These are phyloP conservation scores for Allochrocebus solatus DNA, from an alignment of 2,797 vertebrate species.

Conservation along the genomic window DNA sequence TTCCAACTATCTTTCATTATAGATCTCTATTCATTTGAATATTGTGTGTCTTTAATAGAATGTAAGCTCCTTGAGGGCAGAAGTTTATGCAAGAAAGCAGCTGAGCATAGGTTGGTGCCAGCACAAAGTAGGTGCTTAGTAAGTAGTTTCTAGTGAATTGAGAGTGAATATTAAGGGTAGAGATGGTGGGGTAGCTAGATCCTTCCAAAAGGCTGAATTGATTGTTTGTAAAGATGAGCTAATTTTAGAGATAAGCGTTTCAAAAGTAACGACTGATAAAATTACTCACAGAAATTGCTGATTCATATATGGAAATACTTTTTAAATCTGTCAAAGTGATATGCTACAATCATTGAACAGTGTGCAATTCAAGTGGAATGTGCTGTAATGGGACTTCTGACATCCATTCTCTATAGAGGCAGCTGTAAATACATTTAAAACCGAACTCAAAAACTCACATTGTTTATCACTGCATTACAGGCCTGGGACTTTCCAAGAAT, in stretches of 20 bases:
- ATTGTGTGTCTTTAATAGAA: neutral
- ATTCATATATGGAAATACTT: neutral
- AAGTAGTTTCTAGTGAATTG: neutral
- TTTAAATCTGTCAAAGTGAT: neutral
- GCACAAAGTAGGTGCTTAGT: neutral
- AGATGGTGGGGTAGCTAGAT: neutral
- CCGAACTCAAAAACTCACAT: neutral
- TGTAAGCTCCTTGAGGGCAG: neutral
- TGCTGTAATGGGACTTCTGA: slow-evolving; percentile 4
- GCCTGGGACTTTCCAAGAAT: neutral
- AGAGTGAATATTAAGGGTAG: neutral
- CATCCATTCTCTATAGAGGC: neutral
- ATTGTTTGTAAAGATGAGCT: neutral
- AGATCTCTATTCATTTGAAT: neutral
- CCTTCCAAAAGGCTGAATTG: neutral
- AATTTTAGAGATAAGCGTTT: neutral
- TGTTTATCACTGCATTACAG: neutral
- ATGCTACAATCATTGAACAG: neutral
- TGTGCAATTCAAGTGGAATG: neutral
- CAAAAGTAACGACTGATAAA: neutral
- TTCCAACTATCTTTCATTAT: neutral
- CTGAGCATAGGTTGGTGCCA: neutral
- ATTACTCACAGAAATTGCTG: neutral
- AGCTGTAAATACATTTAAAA: neutral
- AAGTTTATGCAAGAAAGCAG: neutral